Evolutionary conservation across 2,888 invertebrate genomes (phyloP), one percentile per base, ranked within the genome.

Genomic region (Pristionchus maxplancki): DNA sequence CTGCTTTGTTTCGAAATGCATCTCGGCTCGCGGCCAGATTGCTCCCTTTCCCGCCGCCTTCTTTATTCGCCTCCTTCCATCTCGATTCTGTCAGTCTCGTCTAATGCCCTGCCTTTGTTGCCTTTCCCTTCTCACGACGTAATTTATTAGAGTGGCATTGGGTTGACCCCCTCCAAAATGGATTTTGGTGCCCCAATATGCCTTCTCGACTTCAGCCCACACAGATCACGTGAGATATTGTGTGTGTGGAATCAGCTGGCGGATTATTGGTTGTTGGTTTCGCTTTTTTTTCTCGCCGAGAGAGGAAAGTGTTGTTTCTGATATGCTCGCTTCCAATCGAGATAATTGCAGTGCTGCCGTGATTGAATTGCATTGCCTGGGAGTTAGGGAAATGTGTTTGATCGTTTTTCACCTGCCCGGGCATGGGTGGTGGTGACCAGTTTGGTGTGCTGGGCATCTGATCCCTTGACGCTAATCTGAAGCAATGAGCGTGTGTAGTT

Each of bases 91-190:
- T 31, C 40, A 44, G 24, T 37, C n/a, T n/a, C n/a, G n/a, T n/a
- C 40, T 74, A 64, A 64, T 64, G 64, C 64, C n/a, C 64, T 64
- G 64, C 64, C 64, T 64, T 34, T 71, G 71, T 71, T 71, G 71
- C 71, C 20, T 71, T 24, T 58, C 58, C n/a, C 24, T 58, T 58
- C 53, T 53, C 53, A 15, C 20, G 53, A 17, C 62, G 37, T 71
- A 71, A 71, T 71, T 71, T 71, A 71, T 71, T 71, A 71, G 71
- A 71, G 71, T 71, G 71, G 37, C 58, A 58, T 9, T 20, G n/a
- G 58, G n/a, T 58, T 58, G 58, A 24, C 24, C 24, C 58, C 17
- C 20, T 20, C 50, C 58, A 24, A 24, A 58, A 58, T 58, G 58
- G 58, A 58, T 58, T 58, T 58, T n/a, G 58, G n/a, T 24, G 24